Evolutionary conservation across 2,888 invertebrate genomes (phyloP).

Genomic region (Tetramorium bicarinatum): DNA sequence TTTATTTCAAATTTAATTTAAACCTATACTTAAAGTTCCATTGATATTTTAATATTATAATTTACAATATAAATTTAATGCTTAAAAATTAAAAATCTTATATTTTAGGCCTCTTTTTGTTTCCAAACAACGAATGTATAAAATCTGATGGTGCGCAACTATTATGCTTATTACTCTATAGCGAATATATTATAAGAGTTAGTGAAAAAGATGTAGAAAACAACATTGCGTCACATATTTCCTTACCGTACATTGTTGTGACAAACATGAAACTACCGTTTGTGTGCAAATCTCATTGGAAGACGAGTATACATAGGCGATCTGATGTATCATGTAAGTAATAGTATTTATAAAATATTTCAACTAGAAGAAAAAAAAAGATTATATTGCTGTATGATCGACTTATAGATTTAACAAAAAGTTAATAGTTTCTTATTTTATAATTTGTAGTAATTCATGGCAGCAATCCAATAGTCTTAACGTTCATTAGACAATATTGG

Average conservation of each 20-base stretch:
- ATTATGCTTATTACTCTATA: constrained; percentile 87
- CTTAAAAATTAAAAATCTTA: background rate
- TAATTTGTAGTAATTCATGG: constrained; percentile 75
- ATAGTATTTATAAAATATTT: background rate
- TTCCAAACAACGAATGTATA: constrained; percentile 87
- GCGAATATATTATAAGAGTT: constrained; percentile 84
- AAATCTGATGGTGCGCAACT: constrained; percentile 87
- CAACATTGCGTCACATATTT: constrained; percentile 81
- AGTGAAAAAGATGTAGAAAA: constrained; percentile 70
- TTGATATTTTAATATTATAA: constrained; percentile 23
- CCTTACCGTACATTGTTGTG: constrained; percentile 86
- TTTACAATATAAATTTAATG: background rate
- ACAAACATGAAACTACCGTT: constrained; percentile 87
- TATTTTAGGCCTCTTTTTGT: constrained; percentile 87
- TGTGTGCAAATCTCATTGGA: constrained; percentile 86
- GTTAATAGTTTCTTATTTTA: background rate
- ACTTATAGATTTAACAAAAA: background rate
- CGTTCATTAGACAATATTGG: constrained; percentile 82
- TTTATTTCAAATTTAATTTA: constrained; percentile 22
- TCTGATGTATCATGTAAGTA: constrained; percentile 81
- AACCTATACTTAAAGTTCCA: constrained; percentile 75
- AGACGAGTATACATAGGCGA: constrained; percentile 85
- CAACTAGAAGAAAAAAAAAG: background rate
- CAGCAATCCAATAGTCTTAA: constrained; percentile 72
- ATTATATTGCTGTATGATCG: background rate